phyloP scores from a whole-genome alignment of 2,113 vertebrate genomes.

The Passer montanus region DNA sequence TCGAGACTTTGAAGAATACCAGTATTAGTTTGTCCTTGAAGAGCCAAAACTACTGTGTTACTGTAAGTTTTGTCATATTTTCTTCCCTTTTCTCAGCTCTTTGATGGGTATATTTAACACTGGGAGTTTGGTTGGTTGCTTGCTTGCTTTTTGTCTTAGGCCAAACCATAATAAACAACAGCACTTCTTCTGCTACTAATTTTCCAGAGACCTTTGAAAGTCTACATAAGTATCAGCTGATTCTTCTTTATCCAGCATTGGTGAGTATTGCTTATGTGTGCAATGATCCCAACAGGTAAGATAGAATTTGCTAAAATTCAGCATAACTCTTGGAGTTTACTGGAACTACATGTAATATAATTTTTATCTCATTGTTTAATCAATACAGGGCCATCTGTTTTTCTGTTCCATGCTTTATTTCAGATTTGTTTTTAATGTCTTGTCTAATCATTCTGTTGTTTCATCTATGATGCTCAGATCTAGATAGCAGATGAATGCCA shows the following conservation, averaged over 20 bases:
- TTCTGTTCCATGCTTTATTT: slow-evolving; percentile 15
- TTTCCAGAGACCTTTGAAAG: neutral
- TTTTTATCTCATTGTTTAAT: slow-evolving; percentile 33
- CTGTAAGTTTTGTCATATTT: neutral
- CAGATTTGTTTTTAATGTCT: slow-evolving; percentile 35
- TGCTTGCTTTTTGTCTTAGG: neutral
- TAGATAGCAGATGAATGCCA: neutral
- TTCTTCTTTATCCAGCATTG: neutral
- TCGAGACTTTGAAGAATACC: neutral
- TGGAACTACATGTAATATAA: slow-evolving; percentile 24
- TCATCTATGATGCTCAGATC: slow-evolving; percentile 6
- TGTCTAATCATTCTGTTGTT: slow-evolving; percentile 48
- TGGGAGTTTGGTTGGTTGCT: neutral
- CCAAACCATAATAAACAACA: neutral
- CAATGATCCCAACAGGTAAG: neutral
- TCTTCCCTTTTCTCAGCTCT: neutral
- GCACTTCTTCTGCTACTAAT: neutral
- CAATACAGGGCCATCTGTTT: slow-evolving; percentile 31
- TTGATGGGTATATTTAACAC: neutral
- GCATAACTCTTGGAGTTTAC: neutral
- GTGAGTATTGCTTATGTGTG: neutral
- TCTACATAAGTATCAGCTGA: neutral
- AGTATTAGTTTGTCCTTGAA: neutral
- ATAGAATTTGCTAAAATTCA: slow-evolving; percentile 8
- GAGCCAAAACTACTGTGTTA: neutral